These are phyloP conservation scores for Fragum sueziense DNA, from an alignment of 2,888 invertebrate genomes.

Conservation along the genomic window DNA sequence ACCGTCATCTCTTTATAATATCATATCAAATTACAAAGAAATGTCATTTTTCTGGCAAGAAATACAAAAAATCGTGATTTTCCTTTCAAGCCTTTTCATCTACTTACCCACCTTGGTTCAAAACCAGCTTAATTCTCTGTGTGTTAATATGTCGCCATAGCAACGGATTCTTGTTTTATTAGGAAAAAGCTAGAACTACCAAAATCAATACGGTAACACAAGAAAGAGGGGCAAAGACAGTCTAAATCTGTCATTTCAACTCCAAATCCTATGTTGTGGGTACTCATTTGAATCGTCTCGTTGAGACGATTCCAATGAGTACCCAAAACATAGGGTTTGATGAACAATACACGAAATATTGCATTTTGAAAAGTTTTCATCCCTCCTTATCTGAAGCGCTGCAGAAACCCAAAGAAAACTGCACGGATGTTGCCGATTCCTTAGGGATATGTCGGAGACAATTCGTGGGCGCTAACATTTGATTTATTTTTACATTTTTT, in stretches of 20 bases:
- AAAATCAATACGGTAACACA: conserved; percentile 9
- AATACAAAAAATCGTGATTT: neutral
- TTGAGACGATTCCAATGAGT: too few relatives aligned
- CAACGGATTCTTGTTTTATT: conserved; percentile 17
- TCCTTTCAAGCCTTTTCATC: neutral
- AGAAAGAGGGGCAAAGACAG: too few relatives aligned
- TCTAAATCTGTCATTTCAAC: too few relatives aligned
- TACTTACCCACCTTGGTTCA: neutral
- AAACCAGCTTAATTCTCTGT: conserved; percentile 7
- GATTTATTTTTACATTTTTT: too few relatives aligned
- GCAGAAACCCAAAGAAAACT: neutral
- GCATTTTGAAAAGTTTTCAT: too few relatives aligned
- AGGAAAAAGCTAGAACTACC: neutral
- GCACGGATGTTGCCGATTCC: neutral
- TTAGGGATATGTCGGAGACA: neutral
- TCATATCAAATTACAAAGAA: neutral
- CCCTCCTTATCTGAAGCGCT: too few relatives aligned
- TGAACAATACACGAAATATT: too few relatives aligned
- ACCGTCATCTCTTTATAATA: neutral
- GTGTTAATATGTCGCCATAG: conserved; percentile 18
- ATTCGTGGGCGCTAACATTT: neutral
- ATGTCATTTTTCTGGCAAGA: neutral
- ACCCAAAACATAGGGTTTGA: too few relatives aligned
- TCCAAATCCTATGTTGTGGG: too few relatives aligned
- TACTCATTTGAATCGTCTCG: too few relatives aligned